Evolutionary conservation across 2,113 vertebrate species (phyloP).

Genomic region (Eira barbara): DNA sequence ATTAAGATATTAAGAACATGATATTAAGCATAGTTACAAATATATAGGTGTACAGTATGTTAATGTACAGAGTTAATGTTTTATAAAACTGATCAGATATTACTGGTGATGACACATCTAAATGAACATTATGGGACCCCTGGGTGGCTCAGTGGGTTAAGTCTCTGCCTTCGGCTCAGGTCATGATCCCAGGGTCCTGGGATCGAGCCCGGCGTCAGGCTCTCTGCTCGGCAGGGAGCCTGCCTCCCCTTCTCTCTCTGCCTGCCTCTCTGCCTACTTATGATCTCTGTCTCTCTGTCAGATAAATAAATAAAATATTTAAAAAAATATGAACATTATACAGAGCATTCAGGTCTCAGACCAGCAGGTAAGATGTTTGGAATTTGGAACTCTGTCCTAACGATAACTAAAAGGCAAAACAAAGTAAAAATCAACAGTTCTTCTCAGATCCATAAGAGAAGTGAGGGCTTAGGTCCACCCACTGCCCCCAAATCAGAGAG

Average conservation of each 20-base stretch:
- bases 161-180: too few species aligned
- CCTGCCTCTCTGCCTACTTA: too few species aligned
- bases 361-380: neutral
- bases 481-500: neutral
- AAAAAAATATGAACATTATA: neutral
- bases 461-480: neutral
- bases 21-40: neutral
- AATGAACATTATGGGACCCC: neutral
- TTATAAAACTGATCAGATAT: neutral
- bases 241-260: too few species aligned
- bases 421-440: neutral
- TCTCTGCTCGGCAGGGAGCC: too few species aligned
- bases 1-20: too few species aligned
- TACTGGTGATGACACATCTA: neutral
- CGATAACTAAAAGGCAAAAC: neutral
- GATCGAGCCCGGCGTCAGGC: accelerated
- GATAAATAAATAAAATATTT: too few species aligned
- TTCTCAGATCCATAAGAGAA: neutral
- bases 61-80: neutral
- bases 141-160: too few species aligned
- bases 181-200: too few species aligned
- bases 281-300: too few species aligned
- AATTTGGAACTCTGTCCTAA: neutral
- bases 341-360: neutral
- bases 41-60: neutral